A percentile compares a stretch with the other conserved stretches of the same genome.
Evolutionary conservation across 2,797 vertebrate genomes (phyloP).

Genomic region (Bucorvus abyssinicus): DNA sequence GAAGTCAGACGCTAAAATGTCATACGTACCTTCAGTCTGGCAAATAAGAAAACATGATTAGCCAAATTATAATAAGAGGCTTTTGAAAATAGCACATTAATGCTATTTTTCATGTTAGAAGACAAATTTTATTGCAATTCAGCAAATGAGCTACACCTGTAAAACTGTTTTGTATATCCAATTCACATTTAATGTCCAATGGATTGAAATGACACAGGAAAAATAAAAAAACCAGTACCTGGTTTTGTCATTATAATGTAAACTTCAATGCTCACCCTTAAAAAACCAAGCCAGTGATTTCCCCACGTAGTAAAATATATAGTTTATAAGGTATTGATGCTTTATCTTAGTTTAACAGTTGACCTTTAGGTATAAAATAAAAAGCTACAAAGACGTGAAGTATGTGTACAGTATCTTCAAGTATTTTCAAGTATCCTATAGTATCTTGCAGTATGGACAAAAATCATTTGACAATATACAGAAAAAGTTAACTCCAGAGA

Average conservation of each 20-base stretch:
- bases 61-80: not conserved
- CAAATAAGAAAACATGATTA: not conserved
- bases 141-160: conserved; percentile 55
- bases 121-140: conserved; percentile 66
- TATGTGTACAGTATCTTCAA: conserved; percentile 52
- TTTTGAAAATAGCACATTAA: conserved; percentile 54
- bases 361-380: conserved; percentile 56
- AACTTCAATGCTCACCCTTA: conserved; percentile 22
- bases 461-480: conserved; percentile 37
- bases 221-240: conserved; percentile 58
- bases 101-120: conserved; percentile 57
- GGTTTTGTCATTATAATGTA: conserved; percentile 41
- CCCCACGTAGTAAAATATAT: conserved; percentile 55
- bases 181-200: conserved; percentile 55
- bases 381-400: conserved; percentile 52
- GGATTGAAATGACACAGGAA: conserved; percentile 48
- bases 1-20: not conserved
- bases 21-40: not conserved
- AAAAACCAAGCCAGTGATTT: conserved; percentile 32
- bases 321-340: conserved; percentile 43
- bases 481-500: conserved; percentile 23
- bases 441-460: conserved; percentile 26
- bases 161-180: conserved; percentile 43
- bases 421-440: conserved; percentile 55
- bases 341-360: conserved; percentile 34